Base-by-base conservation (phyloP, 1,140 invertebrate genomes). In the Bombus confusus region DNA sequence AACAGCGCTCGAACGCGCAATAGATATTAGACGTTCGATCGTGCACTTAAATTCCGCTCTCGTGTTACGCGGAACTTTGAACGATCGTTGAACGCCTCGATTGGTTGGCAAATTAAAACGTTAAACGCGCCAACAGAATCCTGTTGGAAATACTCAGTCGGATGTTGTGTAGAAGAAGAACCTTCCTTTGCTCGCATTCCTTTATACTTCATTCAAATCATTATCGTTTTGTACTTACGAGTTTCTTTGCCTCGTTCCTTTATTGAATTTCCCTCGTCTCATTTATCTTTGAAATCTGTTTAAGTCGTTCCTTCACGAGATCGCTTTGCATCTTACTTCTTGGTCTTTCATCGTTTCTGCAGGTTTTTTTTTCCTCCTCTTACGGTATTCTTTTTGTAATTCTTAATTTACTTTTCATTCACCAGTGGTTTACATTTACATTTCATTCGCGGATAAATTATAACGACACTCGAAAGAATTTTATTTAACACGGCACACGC, bases 11-110 rank as follows among this genome's bases (percentile, higher is more conserved):
- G 47, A 80, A 34, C 37, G 31, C 1, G 64, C 64, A 18, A 37
- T 41, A 80, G 18, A 59, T 59, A 59, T 80, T 72, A 59, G 68
- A 80, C 66, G 66, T 28, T 37, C 18, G 64, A 80, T 72, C 79
- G 66, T 39, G 68, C 37, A 41, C 68, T 59, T 41, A 31, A 80
- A 59, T 57, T 80, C 25, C 22, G 1, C n/a, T 31, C 78, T 52
- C 64, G 78, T 15, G 41, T 66, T 68, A 80, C 57, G 37, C 4
- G 31, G 1, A 47, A 69, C 39, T 37, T 68, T 52, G 62, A 52
- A 52, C 41, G 78, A 47, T 80, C 78, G 75, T 64, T 77, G 25
- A 72, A 72, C 69, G 37, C 18, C 37, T 72, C 37, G 39, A 41
- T 72, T 39, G 39, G 34, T 28, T 9, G 15, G 25, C 13, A 41